These are phyloP conservation scores for Dynastes maya DNA, from an alignment of 2,888 invertebrate genomes.

Conservation along the genomic window DNA sequence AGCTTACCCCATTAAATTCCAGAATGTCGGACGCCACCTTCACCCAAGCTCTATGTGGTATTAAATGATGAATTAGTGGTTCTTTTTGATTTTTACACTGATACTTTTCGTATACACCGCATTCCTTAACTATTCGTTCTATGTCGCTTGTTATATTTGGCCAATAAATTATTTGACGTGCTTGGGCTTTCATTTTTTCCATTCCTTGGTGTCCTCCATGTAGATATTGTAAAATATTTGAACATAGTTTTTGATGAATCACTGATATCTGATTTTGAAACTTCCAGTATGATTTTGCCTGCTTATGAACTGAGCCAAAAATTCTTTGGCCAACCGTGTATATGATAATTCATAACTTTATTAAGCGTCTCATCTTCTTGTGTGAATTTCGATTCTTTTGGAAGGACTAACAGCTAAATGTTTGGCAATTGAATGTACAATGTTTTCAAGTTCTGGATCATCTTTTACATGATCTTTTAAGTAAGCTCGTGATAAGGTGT, in stretches of 20 bases:
- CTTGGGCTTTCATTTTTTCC: conserved; percentile 58
- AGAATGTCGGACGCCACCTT: conserved; percentile 62
- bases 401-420: too few species aligned
- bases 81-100: conserved; percentile 53
- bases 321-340: too few species aligned
- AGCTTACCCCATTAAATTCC: conserved; percentile 56
- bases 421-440: too few species aligned
- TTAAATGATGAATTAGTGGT: conserved; percentile 56
- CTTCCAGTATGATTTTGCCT: too few species aligned
- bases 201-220: conserved; percentile 59
- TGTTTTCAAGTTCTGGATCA: too few species aligned
- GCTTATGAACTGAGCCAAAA: too few species aligned
- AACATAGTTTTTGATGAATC: conserved; percentile 53
- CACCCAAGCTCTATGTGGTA: conserved; percentile 59
- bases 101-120: conserved; percentile 55
- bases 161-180: conserved; percentile 58
- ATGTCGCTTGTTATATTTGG: conserved; percentile 55
- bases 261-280: conserved; percentile 18
- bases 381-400: too few species aligned
- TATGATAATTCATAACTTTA: too few species aligned
- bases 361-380: too few species aligned
- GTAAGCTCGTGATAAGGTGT: too few species aligned
- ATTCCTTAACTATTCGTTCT: conserved; percentile 53
- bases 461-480: too few species aligned
- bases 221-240: conserved; percentile 52